Base-by-base conservation (phyloP, 2,888 invertebrate species). In the Pammene fasciana region DNA sequence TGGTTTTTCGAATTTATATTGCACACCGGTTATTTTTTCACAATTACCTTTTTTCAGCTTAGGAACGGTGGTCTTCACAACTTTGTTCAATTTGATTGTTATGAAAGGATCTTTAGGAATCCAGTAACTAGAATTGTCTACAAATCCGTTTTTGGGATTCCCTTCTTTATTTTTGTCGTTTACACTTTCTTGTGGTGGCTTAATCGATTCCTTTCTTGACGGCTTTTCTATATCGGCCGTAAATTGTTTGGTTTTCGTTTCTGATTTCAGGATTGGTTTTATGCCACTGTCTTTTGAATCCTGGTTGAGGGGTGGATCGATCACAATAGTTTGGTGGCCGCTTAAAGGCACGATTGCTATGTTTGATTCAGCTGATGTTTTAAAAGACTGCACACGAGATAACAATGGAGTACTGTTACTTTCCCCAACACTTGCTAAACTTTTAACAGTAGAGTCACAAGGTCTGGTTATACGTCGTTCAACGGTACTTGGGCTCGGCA, bases 311-410 rank as follows among this genome's bases (percentile, higher is more conserved):
- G 92, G 92, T 72, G 93, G 92, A 80, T 93, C 86, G 68, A 93
- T 89, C 36, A 93, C 88, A 75, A 93, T 90, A n/a, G 93, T 93
- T 85, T 93, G 93, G 78, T 93, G 93, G 57, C 93, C 93, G 75
- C 93, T 93, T 71, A 93, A 78, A 55, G 93, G 93, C 50, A 93
- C 85, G 62, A 93, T 86, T 67, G 89, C 85, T 71, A 93, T 89
- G 75, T 87, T 90, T n/a, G 90, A 89, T 72, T 91, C 88, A n/a
- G 88, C 86, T 5, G 88, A 86, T 71, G 91, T 90, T 78, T 92
- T 92, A 71, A 92, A 92, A 46, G 92, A 91, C 75, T 92, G 92
- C 6, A 92, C 91, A 75, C 92, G 80, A 41, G 91, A 88, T 72
- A 92, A 74, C 61, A 92, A 80, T n/a, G 87, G 86, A 71, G 86